Conservation (phyloP, 2,797 vertebrate genomes). For the Dromococcyx pavoninus region DNA sequence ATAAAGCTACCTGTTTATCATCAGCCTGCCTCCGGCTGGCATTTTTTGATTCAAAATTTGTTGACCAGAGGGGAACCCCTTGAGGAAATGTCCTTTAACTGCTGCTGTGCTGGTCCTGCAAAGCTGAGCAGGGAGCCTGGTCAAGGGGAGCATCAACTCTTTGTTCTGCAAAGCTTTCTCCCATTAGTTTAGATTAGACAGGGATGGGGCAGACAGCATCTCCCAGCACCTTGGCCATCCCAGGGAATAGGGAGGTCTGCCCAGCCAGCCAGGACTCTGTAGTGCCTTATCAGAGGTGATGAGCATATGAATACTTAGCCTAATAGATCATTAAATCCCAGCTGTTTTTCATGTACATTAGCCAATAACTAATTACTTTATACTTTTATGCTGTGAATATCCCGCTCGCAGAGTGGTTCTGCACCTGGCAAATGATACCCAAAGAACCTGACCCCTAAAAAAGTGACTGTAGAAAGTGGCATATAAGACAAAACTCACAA, state of each 20-base stretch:
- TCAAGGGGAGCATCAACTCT: neutral
- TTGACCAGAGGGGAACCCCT: neutral
- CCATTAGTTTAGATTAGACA: neutral
- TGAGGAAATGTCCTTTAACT: neutral
- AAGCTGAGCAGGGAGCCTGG: neutral
- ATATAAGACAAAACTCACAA: neutral
- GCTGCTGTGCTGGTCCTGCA: neutral
- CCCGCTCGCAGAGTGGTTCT: neutral
- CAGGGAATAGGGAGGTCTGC: accelerated
- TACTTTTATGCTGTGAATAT: neutral
- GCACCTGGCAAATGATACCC: neutral
- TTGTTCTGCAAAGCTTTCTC: neutral
- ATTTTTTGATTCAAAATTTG: neutral
- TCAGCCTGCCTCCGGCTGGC: neutral
- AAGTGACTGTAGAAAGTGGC: neutral
- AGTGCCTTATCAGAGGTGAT: neutral
- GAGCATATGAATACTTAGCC: neutral
- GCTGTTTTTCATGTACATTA: neutral
- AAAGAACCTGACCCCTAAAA: neutral
- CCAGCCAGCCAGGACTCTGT: neutral
- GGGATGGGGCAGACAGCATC: accelerated
- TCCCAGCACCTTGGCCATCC: neutral
- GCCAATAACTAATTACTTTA: neutral
- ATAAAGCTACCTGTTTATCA: neutral
- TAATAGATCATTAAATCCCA: neutral